phyloP scores from a whole-genome alignment of 2,113 vertebrate genomes.

The Nyctereutes procyonoides region DNA sequence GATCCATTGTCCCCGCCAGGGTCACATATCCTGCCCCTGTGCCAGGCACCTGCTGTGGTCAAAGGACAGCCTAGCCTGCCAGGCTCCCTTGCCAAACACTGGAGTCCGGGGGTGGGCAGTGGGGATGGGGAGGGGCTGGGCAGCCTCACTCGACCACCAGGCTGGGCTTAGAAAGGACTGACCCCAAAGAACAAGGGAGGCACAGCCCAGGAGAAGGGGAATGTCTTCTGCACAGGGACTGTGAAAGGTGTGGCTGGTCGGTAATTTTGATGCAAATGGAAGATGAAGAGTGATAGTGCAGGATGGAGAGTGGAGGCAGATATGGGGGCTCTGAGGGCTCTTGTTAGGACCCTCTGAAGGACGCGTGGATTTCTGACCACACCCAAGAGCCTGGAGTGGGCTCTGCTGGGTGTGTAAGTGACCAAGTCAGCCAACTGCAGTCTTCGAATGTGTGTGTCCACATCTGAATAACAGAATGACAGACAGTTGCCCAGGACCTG shows the following conservation, averaged over 20 bases:
- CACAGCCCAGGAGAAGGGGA: neutral
- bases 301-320: too few relatives aligned
- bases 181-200: neutral
- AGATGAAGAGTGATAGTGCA: neutral
- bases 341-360: neutral
- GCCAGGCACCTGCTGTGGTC: too few relatives aligned
- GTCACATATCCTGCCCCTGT: neutral
- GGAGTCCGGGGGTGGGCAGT: accelerated
- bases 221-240: neutral
- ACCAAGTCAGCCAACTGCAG: accelerated
- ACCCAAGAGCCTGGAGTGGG: neutral
- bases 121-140: neutral
- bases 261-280: neutral
- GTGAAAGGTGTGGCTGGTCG: neutral
- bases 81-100: neutral
- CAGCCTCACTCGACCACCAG: neutral
- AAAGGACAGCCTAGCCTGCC: neutral
- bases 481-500: neutral
- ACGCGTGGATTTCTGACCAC: accelerated
- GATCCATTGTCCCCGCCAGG: accelerated
- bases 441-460: neutral
- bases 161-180: neutral
- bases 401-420: accelerated
- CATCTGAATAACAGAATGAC: neutral
- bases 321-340: too few relatives aligned